Base-by-base conservation (phyloP, 2,113 vertebrate genomes). In the Seriola aureovittata region DNA sequence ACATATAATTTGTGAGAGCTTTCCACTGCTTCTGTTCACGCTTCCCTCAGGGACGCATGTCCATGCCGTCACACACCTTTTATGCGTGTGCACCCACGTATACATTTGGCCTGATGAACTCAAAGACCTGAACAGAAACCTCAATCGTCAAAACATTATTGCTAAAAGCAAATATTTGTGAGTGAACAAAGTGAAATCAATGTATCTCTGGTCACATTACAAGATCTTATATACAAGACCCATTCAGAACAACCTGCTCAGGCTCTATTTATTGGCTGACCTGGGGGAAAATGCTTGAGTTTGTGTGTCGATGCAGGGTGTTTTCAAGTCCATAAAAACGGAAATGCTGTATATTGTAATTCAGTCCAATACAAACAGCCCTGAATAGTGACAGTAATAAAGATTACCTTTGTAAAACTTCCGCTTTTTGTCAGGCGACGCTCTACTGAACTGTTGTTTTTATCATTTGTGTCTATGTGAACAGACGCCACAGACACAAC, bases 1-100 rank as follows among this genome's bases (percentile, higher is more conserved):
- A 59, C 42, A 36, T 25, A 70, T 55, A 64, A 75, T 75, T 52
- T 62, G 11, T 34, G 21, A 44, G 7, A 54, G 19, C 17, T 72
- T 44, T 66, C 29, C 2, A 4, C 32, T 54, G 38, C 42, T 42
- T 59, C 62, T 71, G 36, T 55, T 42, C 12, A 74, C 16, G 16
- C 11, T 42, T 52, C 36, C 71, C 55, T 63, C 32, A 21, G 36
- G 63, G 64, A 44, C 25, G 69, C 8, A n/a, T 36, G 48, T 75
- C 16, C 7, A 6, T 29, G 63, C 58, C 36, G 58, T 40, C 40
- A 68, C 29, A 29, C 32, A 44, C n/a, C 42, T 64, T 68, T 65
- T 68, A 70, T 67, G 42, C 21, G 59, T 57, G 17, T 13, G 42
- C 2, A 2, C 0, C 17, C 44, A 19, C 19, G 4, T 34, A 34